Evolutionary conservation across 2,797 vertebrate species (phyloP).

Genomic region (Parauchenoglanis punctatus): DNA sequence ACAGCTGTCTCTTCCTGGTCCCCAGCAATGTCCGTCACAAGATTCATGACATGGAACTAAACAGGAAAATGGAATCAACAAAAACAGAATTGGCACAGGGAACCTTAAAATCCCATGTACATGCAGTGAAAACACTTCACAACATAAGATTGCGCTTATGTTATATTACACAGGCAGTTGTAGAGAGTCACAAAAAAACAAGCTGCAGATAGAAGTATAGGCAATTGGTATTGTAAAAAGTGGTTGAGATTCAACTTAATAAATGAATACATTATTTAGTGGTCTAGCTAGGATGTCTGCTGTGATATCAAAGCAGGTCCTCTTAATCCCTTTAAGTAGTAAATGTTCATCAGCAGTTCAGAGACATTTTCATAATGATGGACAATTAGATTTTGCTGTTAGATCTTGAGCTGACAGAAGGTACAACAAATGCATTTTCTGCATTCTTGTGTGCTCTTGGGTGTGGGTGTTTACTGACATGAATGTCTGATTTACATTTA

Average conservation of each 20-base stretch:
- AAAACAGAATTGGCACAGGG: not conserved
- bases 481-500: not conserved
- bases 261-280: not conserved
- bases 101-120: not conserved
- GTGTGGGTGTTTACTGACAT: not conserved
- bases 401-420: not conserved
- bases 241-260: not conserved
- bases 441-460: not conserved
- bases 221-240: not conserved
- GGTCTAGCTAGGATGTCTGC: not conserved
- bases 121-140: too few species aligned
- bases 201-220: not conserved
- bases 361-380: not conserved
- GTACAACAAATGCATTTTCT: not conserved
- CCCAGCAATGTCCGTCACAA: slow-evolving; percentile 86
- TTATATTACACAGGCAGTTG: not conserved
- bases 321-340: not conserved
- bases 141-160: not conserved
- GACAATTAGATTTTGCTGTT: not conserved
- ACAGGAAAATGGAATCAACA: slow-evolving; percentile 23
- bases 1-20: slow-evolving; percentile 80
- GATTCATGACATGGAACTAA: slow-evolving; percentile 80
- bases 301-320: not conserved
- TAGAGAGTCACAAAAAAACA: not conserved
- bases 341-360: not conserved